Base-by-base conservation (phyloP, 1,140 invertebrate genomes). In the Paracyclopina nana region DNA sequence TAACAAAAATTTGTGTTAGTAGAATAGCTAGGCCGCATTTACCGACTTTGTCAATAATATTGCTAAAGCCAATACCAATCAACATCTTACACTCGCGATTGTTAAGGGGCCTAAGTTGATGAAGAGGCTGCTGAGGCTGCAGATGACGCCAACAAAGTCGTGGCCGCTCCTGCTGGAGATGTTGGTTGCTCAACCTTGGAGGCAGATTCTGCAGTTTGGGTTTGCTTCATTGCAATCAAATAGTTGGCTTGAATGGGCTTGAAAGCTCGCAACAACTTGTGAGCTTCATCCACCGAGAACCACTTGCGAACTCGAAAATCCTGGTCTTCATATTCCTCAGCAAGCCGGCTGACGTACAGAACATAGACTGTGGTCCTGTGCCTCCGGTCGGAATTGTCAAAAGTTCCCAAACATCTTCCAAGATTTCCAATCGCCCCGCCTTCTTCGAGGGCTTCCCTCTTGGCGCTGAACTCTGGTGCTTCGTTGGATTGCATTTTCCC, bases 211-310 rank as follows among this genome's bases (percentile, higher is more conserved):
- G n/a, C 14, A 11, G 40, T 22, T 28, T 27, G 12, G 26, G 45
- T 48, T 4, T 26, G 25, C 22, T 48, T 26, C n/a, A 48, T 8
- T 12, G 45, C 28, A 22, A 28, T 48, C 25, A 48, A 28, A 48
- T 48, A 48, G 5, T 48, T 48, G 45, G 20, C 27, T 16, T 48
- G 45, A 26, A 26, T 28, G 28, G 45, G 45, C 30, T 48, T 48
- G 27, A 26, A 48, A 16, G 45, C 25, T 9, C 14, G 28, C 14
- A 48, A 28, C n/a, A 48, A 16, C 14, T 27, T 24, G 28, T 28
- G n/a, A 22, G 45, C 45, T 12, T 48, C 45, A 14, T 48, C 45
- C 3, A 48, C 30, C 2, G 45, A 28, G 27, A 48, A 48, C 45
- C 45, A 48, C n/a, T 14, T 16, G 16, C 45, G 16, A n/a, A 16